Base-by-base conservation (phyloP, 2,113 vertebrate genomes). In the Nannospalax galili region DNA sequence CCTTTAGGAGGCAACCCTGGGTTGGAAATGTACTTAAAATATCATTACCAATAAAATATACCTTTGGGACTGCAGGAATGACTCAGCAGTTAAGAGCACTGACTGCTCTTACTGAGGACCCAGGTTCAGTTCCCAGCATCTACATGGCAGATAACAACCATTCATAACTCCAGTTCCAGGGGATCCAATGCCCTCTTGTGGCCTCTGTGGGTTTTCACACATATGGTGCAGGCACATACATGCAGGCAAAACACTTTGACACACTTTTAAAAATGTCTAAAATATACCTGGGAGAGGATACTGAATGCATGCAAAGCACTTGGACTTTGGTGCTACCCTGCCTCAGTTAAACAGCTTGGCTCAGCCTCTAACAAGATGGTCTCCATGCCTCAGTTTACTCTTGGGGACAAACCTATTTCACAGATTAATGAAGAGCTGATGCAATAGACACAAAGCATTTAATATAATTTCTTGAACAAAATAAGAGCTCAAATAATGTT, bases 371-470 rank as follows among this genome's bases (percentile, higher is more conserved):
- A 48, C 20, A 58, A 56, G 60, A 6, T 3, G 19, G 80, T 32
- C 12, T n/a, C 0, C 14, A 14, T 52, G 60, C 72, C 74, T 96
- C 79, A 72, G 32, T 94, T 92, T 96, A 62, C 26, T 84, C 30
- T 2, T 22, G 24, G 52, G 65, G 30, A 65, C 7, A 14, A 22
- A 79, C 4, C 1, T 64, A 60, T 67, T 78, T 74, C 35, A 88
- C 16, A 42, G 16, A 5, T 2, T 67, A 73, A 0, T 14, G 69
- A 74, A 85, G 52, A 87, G 79, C 1, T 75, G n/a, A 93, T 2
- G 58, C 26, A 70, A 74, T 40, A 91, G 35, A 70, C 16, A 82
- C 22, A 73, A 56, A 84, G 17, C 60, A 92, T 12, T 35, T 40
- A 26, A 15, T 56, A 3, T 3, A 69, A 11, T 14, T 60, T 20